phyloP scores from a whole-genome alignment of 2,113 vertebrate genomes.

The Thermophis baileyi region DNA sequence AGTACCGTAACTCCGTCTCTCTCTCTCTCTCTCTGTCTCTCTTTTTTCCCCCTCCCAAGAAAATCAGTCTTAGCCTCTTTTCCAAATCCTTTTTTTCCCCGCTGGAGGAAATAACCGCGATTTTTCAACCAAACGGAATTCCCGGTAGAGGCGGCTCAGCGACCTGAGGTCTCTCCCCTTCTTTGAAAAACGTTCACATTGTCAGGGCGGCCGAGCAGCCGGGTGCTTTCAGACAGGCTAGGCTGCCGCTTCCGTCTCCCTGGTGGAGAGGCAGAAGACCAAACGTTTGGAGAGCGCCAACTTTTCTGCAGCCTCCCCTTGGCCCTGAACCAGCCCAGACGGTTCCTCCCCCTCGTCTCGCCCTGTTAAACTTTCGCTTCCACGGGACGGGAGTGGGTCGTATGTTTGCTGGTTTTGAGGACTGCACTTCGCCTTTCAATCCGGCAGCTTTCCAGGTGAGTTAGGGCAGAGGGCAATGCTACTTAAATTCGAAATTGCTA shows the following conservation, averaged over 20 bases:
- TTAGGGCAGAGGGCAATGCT: background rate
- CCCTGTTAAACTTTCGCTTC: background rate
- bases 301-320: background rate
- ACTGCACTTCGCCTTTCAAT: background rate
- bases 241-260: background rate
- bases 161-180: background rate
- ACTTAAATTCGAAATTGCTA: background rate
- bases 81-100: background rate
- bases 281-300: background rate
- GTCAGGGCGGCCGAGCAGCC: background rate
- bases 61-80: background rate
- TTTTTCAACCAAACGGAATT: background rate
- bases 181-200: background rate
- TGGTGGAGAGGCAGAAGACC: background rate
- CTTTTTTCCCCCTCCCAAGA: background rate
- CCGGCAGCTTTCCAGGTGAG: background rate
- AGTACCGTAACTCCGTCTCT: background rate
- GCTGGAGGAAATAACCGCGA: background rate
- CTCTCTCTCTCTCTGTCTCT: background rate
- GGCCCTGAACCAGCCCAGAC: background rate
- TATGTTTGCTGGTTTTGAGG: background rate
- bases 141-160: background rate
- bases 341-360: background rate
- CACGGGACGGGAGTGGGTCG: background rate
- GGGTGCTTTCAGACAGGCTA: background rate